phyloP scores from a whole-genome alignment of 2,888 invertebrate species.

The Sturmia bella region DNA sequence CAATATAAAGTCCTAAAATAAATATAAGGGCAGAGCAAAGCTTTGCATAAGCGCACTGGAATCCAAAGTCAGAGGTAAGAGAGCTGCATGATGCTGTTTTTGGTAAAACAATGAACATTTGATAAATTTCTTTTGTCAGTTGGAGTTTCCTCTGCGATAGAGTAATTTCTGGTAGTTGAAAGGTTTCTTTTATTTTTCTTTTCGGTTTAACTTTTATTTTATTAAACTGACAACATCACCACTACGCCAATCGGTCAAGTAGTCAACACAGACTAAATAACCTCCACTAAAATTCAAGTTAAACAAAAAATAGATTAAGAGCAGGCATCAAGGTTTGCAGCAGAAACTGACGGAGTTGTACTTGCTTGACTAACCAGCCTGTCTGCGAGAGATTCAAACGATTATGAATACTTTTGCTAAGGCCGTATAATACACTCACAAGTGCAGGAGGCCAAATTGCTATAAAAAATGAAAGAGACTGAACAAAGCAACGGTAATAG shows the following conservation, averaged over 20 bases:
- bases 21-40: conserved; percentile 28
- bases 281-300: conserved; percentile 49
- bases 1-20: not conserved
- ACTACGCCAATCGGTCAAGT: conserved; percentile 66
- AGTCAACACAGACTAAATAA: conserved; percentile 64
- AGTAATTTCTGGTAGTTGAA: conserved; percentile 43
- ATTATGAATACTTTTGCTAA: conserved; percentile 62
- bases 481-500: conserved; percentile 15
- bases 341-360: conserved; percentile 52
- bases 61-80: not conserved
- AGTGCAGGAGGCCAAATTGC: conserved; percentile 51
- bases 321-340: conserved; percentile 39
- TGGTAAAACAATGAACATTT: conserved; percentile 44
- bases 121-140: conserved; percentile 61
- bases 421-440: conserved; percentile 33
- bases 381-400: conserved; percentile 67
- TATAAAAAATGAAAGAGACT: conserved; percentile 28
- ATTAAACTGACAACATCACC: conserved; percentile 61
- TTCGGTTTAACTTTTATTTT: conserved; percentile 27
- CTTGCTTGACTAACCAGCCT: conserved; percentile 66
- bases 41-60: not conserved
- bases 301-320: conserved; percentile 13
- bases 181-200: conserved; percentile 22
- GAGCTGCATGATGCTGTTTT: conserved; percentile 23
- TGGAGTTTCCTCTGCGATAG: conserved; percentile 45